Base-by-base conservation (phyloP, 2,113 vertebrate genomes). In the Eulemur rufifrons region DNA sequence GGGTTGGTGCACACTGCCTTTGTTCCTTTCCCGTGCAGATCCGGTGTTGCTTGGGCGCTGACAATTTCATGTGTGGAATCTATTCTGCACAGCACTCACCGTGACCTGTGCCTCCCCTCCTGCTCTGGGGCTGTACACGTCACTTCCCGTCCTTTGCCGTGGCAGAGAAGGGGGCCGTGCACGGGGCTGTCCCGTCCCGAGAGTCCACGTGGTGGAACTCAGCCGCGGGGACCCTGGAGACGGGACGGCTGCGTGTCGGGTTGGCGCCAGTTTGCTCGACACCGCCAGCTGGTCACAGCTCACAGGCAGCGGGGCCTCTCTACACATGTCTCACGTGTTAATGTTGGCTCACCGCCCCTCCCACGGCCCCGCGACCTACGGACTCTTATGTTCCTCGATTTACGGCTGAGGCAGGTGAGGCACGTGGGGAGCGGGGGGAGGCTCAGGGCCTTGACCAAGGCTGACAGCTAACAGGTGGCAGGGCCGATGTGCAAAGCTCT, bases 291-390 rank as follows among this genome's bases (percentile, higher is more conserved):
- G 25, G 10, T 18, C 25, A 0, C 0, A 0, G 8, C 81, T 6
- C 3, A 0, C 25, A 2, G 0, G 11, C 5, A 1, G 45, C 39
- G 13, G 73, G 25, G 5, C 10, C 56, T 34, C 21, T 80, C 42
- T 3, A 8, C 17, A 2, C 2, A 0, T 27, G 5, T 2, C 0
- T 9, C n/a, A n/a, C 2, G 11, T 5, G 0, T 5, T 2, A 0
- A 11, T 3, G 0, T 8, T 1, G 0, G n/a, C 27, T 21, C 54
- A 0, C 8, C 4, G 4, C 27, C 17, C 39, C 10, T 25, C n/a
- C 0, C 25, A 34, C 3, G 12, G 32, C 3, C 66, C 6, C 8
- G 0, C 0, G 45, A 18, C 0, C 0, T 1, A 0, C 0, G 3
- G 37, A 1, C 42, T 5, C 7, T 0, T 2, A 10, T 3, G 2